Evolutionary conservation across 2,888 invertebrate species (phyloP).

Genomic region (Priocnemis perturbator): DNA sequence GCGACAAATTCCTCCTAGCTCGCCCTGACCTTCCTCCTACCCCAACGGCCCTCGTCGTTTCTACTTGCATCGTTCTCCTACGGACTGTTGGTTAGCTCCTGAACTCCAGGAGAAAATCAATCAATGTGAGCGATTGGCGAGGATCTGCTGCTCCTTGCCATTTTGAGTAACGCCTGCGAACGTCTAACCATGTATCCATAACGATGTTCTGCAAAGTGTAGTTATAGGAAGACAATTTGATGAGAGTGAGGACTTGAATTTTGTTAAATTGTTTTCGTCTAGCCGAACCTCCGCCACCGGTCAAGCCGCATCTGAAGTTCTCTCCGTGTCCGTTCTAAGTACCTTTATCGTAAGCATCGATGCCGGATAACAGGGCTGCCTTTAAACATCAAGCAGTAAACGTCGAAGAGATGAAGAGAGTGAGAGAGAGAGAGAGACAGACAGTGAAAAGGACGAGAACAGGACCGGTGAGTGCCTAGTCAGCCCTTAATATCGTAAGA

Average conservation of each 20-base stretch:
- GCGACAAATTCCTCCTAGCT: constrained; percentile 58
- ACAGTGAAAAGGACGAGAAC: constrained; percentile 7
- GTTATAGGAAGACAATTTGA: too few species aligned
- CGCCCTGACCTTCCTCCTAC: constrained; percentile 34
- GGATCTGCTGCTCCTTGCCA: constrained; percentile 28
- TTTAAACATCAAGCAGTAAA: background rate
- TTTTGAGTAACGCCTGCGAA: constrained; percentile 12
- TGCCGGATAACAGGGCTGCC: constrained; percentile 9
- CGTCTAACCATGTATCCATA: background rate
- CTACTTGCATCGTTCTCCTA: background rate
- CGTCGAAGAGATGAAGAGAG: background rate
- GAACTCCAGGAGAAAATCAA: constrained; percentile 67
- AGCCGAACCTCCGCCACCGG: constrained; percentile 10
- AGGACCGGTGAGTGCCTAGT: constrained; percentile 68
- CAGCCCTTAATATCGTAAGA: constrained; percentile 75
- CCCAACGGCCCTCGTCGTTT: constrained; percentile 38
- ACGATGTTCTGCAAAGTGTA: too few species aligned
- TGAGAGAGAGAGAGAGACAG: background rate
- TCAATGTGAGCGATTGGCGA: constrained; percentile 57
- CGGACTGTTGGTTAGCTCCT: too few species aligned
- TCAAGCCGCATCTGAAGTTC: constrained; percentile 3
- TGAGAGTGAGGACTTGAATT: too few species aligned
- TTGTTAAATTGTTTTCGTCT: too few species aligned
- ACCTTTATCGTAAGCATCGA: background rate
- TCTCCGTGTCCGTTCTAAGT: background rate